A percentile compares a stretch with the other conserved stretches of the same genome.
Evolutionary conservation across 2,113 vertebrate species (phyloP).

Genomic region (Illadopsis cleaveri): DNA sequence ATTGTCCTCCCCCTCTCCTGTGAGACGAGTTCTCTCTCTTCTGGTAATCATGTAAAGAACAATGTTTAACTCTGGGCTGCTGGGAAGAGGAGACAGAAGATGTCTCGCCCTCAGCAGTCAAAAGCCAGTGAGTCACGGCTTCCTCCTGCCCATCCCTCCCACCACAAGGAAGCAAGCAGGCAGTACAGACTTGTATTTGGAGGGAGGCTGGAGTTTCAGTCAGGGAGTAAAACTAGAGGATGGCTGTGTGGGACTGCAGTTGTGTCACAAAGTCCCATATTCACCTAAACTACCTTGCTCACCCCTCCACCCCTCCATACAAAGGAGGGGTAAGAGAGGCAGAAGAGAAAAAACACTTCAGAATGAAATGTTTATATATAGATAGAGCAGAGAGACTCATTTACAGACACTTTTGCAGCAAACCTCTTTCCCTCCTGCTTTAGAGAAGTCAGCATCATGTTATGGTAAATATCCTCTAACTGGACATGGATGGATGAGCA

Average conservation of each 20-base stretch:
- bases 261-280: background rate
- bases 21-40: background rate
- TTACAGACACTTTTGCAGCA: background rate
- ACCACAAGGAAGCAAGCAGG: background rate
- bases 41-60: background rate
- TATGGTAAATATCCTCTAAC: background rate
- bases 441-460: background rate
- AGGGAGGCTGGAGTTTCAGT: background rate
- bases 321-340: background rate
- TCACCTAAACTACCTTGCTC: background rate
- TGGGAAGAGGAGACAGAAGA: background rate
- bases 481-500: background rate
- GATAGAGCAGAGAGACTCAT: background rate
- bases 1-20: background rate
- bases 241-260: background rate
- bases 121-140: background rate
- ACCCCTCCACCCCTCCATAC: background rate
- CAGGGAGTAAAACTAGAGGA: background rate
- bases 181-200: background rate
- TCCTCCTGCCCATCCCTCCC: background rate
- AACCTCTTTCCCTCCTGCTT: background rate
- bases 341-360: background rate
- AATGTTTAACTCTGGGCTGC: background rate
- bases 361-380: background rate
- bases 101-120: rapidly evolving